phyloP scores from a whole-genome alignment of 1,140 invertebrate genomes.

The Hylyphantes graminicola region DNA sequence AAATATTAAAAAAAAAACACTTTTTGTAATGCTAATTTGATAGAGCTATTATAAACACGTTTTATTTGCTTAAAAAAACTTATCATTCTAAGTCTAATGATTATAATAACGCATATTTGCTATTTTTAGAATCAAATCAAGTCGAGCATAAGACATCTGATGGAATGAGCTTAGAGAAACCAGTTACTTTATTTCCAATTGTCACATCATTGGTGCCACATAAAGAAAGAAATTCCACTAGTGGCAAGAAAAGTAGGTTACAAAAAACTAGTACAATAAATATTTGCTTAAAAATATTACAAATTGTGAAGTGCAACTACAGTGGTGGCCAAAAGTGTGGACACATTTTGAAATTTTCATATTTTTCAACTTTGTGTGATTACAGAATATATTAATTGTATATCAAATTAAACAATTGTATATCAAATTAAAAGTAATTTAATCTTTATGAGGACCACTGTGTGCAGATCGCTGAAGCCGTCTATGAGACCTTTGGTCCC shows the following conservation, averaged over 20 bases:
- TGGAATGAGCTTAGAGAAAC: conserved; percentile 21
- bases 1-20: too few species aligned
- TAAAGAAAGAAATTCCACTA: conserved; percentile 25
- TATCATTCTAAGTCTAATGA: neutral
- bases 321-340: too few species aligned
- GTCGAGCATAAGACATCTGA: neutral
- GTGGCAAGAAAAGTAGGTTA: conserved; percentile 18
- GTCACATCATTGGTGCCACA: conserved; percentile 23
- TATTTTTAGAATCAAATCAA: conserved; percentile 6
- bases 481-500: too few species aligned
- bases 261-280: neutral
- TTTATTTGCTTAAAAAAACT: neutral
- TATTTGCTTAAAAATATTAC: neutral
- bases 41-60: too few species aligned
- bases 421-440: too few species aligned
- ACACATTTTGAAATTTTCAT: too few species aligned
- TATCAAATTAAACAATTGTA: too few species aligned
- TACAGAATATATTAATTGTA: too few species aligned
- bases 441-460: too few species aligned
- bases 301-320: neutral
- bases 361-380: too few species aligned
- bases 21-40: too few species aligned
- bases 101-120: neutral
- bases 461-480: too few species aligned
- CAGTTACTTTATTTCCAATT: conserved; percentile 50